Evolutionary conservation across 2,888 invertebrate genomes (phyloP), one percentile per base, ranked within the genome.

Genomic region (Notocelia uddmanniana): DNA sequence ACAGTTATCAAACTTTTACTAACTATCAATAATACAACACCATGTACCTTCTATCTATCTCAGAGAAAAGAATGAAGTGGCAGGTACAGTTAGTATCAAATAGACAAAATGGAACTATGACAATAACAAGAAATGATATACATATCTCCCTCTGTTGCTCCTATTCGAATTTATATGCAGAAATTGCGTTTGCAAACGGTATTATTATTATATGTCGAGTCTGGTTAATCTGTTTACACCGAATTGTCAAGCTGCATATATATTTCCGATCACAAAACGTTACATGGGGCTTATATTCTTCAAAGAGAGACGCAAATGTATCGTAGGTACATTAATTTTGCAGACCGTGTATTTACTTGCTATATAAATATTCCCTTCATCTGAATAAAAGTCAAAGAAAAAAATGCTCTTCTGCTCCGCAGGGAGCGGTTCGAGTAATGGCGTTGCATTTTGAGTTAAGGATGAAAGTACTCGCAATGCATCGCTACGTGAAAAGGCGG

Each of bases 361-460:
- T 52, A 64, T 79, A 80, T 76, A 79, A 79, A 80, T 81, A 78
- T 80, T 77, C 21, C 73, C 77, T 76, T 80, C 76, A 76, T 64
- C 74, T 76, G 75, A 71, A 78, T 81, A 82, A 82, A 78, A 79
- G 76, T 77, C 74, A 76, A 72, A 76, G 76, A 75, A 82, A 81
- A 37, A 23, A 37, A 41, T 23, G 34, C 15, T 66, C 52, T 80
- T 81, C 76, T 71, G 66, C 62, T 73, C 78, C 76, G 60, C 55
- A 54, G 79, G 77, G 76, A 78, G 73, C 73, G 68, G 74, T 79
- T 78, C 75, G 69, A 74, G 80, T 84, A 85, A 86, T 83, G 76
- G 82, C 74, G 74, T 75, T 83, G 80, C 78, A 86, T 86, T 88
- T 84, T 80, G 76, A 79, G 78, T 80, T 79, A 77, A 80, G 83